phyloP scores from a whole-genome alignment of 2,888 invertebrate genomes.

The Cephus runcator region DNA sequence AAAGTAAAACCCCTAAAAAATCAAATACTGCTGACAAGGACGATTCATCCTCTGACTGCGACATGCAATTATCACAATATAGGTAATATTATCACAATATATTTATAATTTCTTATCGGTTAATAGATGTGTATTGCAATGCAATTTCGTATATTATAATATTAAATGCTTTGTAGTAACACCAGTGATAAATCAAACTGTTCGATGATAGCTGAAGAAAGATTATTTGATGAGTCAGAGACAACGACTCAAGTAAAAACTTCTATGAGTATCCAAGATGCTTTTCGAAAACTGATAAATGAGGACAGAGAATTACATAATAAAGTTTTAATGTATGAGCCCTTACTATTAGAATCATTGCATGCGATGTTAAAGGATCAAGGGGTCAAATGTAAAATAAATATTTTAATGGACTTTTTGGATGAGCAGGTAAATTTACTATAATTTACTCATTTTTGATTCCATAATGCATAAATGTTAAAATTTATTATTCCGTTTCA shows the following conservation, averaged over 20 bases:
- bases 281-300: slow-evolving; percentile 47
- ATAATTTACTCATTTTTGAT: not conserved
- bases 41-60: not conserved
- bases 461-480: not conserved
- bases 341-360: slow-evolving; percentile 66
- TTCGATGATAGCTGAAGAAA: slow-evolving; percentile 36
- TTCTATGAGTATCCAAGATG: slow-evolving; percentile 36
- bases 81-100: not conserved
- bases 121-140: not conserved
- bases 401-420: slow-evolving; percentile 66
- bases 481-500: not conserved
- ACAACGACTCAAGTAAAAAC: slow-evolving; percentile 17
- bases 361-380: slow-evolving; percentile 60
- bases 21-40: not conserved
- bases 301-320: slow-evolving; percentile 60
- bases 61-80: not conserved
- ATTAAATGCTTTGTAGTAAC: slow-evolving; percentile 16
- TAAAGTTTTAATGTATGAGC: slow-evolving; percentile 67
- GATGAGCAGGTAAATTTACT: slow-evolving; percentile 65
- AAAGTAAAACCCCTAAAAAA: not conserved
- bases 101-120: not conserved
- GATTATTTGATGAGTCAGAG: slow-evolving; percentile 37
- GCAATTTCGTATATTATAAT: not conserved
- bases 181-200: slow-evolving; percentile 8
- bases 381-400: slow-evolving; percentile 65